These are phyloP conservation scores for Thalassarche chlororhynchos DNA, from an alignment of 2,113 vertebrate species.

Conservation along the genomic window DNA sequence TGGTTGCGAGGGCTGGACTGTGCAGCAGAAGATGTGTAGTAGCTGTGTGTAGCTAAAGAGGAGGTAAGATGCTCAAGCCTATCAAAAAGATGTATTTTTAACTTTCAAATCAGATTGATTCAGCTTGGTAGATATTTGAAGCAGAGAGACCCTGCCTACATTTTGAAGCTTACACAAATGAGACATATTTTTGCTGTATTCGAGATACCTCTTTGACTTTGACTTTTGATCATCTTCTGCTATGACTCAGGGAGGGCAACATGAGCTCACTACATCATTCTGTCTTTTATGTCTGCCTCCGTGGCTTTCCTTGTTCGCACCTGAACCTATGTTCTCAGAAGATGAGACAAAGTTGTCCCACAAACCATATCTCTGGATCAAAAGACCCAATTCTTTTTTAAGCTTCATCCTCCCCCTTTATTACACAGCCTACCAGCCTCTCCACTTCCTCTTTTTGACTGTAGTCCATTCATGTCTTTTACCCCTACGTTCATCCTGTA, in stretches of 20 bases:
- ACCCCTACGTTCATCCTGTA: not conserved
- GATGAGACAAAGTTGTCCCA: not conserved
- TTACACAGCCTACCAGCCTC: not conserved
- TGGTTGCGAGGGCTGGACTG: not conserved
- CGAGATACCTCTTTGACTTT: not conserved
- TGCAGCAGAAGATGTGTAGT: not conserved
- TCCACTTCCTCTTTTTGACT: not conserved
- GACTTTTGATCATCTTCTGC: not conserved
- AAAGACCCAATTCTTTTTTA: not conserved
- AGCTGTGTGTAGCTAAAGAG: not conserved
- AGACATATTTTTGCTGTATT: not conserved
- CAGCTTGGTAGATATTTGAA: not conserved
- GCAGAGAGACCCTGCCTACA: not conserved
- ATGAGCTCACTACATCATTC: not conserved
- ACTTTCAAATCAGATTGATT: not conserved
- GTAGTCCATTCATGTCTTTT: not conserved
- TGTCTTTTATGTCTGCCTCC: not conserved
- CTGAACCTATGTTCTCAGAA: not conserved
- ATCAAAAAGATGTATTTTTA: not conserved
- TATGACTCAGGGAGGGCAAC: not conserved
- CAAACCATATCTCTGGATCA: not conserved
- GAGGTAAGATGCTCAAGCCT: not conserved
- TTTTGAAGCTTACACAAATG: not conserved
- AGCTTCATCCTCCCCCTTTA: not conserved
- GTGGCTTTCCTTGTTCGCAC: not conserved